Conservation (phyloP, 2,113 vertebrate genomes). For the Neofelis nebulosa region DNA sequence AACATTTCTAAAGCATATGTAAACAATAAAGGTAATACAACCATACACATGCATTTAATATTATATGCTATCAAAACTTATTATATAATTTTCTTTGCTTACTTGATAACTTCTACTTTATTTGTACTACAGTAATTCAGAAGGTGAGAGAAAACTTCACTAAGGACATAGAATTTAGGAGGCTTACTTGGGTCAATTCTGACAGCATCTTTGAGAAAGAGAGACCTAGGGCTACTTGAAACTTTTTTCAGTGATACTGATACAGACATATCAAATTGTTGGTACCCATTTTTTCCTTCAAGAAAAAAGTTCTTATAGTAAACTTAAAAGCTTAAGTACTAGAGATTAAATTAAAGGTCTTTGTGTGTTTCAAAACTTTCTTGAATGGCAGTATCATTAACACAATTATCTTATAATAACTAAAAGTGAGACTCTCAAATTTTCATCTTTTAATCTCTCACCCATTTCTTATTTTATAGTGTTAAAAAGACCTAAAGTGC, state of each 20-base stretch:
- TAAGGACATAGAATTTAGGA: constrained; percentile 7
- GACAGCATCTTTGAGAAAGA: not conserved
- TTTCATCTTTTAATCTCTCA: not conserved
- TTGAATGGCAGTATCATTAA: not conserved
- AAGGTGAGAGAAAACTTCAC: constrained; percentile 8
- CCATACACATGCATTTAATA: not conserved
- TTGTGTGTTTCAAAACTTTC: not conserved
- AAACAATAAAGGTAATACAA: constrained; percentile 8
- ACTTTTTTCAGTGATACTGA: not conserved
- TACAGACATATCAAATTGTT: not conserved
- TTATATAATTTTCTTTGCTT: not conserved
- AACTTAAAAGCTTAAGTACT: not conserved
- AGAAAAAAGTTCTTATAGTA: not conserved
- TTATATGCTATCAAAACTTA: constrained; percentile 28
- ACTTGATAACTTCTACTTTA: constrained; percentile 14
- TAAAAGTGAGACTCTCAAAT: not conserved
- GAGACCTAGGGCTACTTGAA: not conserved
- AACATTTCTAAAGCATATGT: constrained; percentile 1
- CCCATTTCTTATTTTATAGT: not conserved
- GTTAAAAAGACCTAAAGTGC: not conserved
- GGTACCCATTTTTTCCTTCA: not conserved
- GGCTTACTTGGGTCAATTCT: not conserved
- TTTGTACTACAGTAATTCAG: not conserved
- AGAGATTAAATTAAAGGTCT: not conserved
- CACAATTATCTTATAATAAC: not conserved